Evolutionary conservation across 2,797 vertebrate genomes (phyloP).

Genomic region (Ispidina picta): DNA sequence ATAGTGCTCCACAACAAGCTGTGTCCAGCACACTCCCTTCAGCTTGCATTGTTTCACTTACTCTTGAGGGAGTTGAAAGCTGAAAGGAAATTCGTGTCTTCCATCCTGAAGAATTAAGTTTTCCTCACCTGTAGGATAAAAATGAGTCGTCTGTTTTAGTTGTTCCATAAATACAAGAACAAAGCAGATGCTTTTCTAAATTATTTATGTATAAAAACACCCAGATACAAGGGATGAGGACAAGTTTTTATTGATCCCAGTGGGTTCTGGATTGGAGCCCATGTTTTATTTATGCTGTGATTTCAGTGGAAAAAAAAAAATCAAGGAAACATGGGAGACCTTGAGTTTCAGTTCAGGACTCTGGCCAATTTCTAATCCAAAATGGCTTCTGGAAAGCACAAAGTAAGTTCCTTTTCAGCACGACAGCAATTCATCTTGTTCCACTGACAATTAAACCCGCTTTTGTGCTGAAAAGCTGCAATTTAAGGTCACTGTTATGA

Average conservation of each 20-base stretch:
- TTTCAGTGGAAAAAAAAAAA: background rate
- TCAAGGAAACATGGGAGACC: constrained; percentile 31
- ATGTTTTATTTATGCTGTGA: constrained; percentile 25
- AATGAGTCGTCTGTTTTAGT: constrained; percentile 22
- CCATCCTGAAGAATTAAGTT: constrained; percentile 77
- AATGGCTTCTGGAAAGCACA: constrained; percentile 30
- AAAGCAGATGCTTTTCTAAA: background rate
- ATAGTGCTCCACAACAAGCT: background rate
- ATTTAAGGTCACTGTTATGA: background rate
- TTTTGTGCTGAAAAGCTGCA: background rate
- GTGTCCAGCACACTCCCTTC: background rate
- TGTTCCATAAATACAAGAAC: constrained; percentile 18
- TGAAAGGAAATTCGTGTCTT: constrained; percentile 83
- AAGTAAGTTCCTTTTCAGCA: background rate
- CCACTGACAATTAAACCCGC: background rate
- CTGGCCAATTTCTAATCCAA: constrained; percentile 36
- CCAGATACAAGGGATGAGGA: background rate
- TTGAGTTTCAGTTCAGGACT: constrained; percentile 27
- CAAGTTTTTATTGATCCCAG: constrained; percentile 27
- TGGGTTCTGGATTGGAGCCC: constrained; percentile 44
- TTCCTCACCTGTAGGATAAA: constrained; percentile 69
- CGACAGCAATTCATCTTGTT: background rate
- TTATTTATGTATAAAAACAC: background rate
- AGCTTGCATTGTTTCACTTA: constrained; percentile 67
- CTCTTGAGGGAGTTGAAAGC: constrained; percentile 83